Conservation (phyloP, 2,113 vertebrate genomes). For the Heterotis niloticus region DNA sequence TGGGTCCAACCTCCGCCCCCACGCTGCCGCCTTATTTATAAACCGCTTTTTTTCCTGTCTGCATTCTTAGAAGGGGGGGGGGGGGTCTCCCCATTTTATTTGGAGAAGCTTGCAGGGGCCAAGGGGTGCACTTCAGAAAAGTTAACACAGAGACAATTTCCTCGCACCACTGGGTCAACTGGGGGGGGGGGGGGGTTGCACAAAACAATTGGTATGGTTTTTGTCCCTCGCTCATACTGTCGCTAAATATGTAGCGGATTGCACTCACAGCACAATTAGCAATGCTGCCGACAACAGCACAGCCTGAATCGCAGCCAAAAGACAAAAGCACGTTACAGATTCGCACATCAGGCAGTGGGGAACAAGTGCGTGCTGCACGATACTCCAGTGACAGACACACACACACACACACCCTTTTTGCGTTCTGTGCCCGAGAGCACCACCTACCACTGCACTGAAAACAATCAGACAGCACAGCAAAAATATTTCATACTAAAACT, state of each 20-base stretch:
- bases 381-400: not conserved
- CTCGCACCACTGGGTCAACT: no score
- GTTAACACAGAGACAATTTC: not conserved
- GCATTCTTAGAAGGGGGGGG: slow-evolving; percentile 17
- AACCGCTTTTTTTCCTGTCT: slow-evolving; percentile 22
- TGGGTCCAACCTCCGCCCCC: slow-evolving; percentile 45
- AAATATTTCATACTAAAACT: not conserved
- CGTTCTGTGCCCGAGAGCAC: not conserved
- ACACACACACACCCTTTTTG: not conserved
- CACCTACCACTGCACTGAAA: not conserved
- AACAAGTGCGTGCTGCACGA: not conserved
- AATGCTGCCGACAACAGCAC: slow-evolving; percentile 45
- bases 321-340: slow-evolving; percentile 37
- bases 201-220: slow-evolving; percentile 45
- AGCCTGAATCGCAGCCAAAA: slow-evolving; percentile 67
- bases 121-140: not conserved
- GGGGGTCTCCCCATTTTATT: slow-evolving; percentile 33
- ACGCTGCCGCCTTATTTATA: slow-evolving; percentile 24
- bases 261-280: slow-evolving; percentile 65
- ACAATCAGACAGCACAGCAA: not conserved
- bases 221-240: slow-evolving; percentile 62
- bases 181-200: slow-evolving; percentile 28
- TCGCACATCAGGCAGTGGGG: not conserved
- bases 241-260: slow-evolving; percentile 59
- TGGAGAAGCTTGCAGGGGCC: slow-evolving; percentile 25